Percentiles rank a stretch among this genome's conserved stretches.
These are phyloP conservation scores for Teleiodes luculella DNA, from an alignment of 2,888 invertebrate genomes.

Conservation along the genomic window DNA sequence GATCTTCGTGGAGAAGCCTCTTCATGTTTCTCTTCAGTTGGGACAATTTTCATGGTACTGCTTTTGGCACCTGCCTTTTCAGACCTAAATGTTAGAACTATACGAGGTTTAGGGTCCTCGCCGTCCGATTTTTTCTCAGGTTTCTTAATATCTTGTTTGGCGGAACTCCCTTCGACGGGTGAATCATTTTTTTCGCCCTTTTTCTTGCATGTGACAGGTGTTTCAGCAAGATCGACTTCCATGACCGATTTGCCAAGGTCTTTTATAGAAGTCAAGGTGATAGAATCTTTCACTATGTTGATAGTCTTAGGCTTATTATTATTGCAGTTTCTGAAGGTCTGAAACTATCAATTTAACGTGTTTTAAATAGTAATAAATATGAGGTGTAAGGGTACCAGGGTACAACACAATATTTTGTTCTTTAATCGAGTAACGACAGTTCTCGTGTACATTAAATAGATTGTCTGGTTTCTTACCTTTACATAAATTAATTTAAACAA, in stretches of 20 bases:
- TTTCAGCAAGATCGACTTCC: slow-evolving; percentile 54
- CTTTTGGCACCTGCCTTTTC: slow-evolving; percentile 77
- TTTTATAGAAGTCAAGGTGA: neutral
- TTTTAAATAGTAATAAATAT: no score
- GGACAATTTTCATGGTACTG: slow-evolving; percentile 73
- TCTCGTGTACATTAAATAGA: neutral
- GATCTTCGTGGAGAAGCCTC: slow-evolving; percentile 58
- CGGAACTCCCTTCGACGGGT: slow-evolving; percentile 41
- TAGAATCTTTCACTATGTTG: neutral
- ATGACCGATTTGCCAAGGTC: slow-evolving; percentile 28
- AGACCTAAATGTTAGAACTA: slow-evolving; percentile 81
- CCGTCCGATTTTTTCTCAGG: slow-evolving; percentile 45
- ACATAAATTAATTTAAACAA: neutral
- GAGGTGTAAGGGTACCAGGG: no score
- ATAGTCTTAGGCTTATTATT: neutral
- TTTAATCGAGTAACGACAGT: neutral
- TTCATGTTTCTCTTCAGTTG: slow-evolving; percentile 65
- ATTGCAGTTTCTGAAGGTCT: neutral
- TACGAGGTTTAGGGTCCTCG: slow-evolving; percentile 76
- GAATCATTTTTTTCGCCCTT: slow-evolving; percentile 46
- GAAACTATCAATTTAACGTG: neutral
- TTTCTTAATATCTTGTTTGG: slow-evolving; percentile 49
- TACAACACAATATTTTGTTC: no score
- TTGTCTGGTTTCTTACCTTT: neutral
- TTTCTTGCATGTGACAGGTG: slow-evolving; percentile 45